These are phyloP conservation scores for Sciaenops ocellatus DNA, from an alignment of 2,797 vertebrate genomes.

Conservation along the genomic window DNA sequence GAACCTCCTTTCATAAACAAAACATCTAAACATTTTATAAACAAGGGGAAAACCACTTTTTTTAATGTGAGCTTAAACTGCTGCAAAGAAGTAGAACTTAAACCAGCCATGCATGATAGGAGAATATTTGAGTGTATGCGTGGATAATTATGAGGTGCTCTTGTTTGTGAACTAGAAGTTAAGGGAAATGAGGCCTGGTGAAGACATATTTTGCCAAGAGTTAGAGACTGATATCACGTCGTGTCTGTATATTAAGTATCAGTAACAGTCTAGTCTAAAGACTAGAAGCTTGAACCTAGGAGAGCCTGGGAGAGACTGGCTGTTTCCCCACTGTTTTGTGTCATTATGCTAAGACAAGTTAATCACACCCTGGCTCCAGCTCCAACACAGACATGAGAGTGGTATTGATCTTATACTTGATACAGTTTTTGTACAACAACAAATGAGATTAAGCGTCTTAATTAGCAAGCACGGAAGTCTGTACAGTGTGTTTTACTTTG, in stretches of 20 bases:
- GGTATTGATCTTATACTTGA: neutral
- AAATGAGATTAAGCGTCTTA: no score
- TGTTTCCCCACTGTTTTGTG: neutral
- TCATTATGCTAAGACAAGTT: neutral
- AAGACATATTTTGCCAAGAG: neutral
- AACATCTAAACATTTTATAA: neutral
- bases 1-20: neutral
- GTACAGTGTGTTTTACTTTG: no score
- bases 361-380: neutral
- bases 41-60: neutral
- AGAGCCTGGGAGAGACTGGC: no score
- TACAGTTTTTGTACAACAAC: neutral
- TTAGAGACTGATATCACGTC: no score
- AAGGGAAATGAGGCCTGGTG: neutral
- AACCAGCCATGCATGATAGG: neutral
- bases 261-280: no score
- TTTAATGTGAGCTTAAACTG: slow-evolving; percentile 6
- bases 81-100: neutral
- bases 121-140: slow-evolving; percentile 8
- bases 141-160: neutral
- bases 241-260: no score
- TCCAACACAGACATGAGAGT: neutral
- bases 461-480: no score
- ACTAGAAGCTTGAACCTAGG: no score
- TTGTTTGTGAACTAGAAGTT: slow-evolving; percentile 7